Evolutionary conservation across 1,140 invertebrate genomes (phyloP).

Genomic region (Hydropsyche tenuis): DNA sequence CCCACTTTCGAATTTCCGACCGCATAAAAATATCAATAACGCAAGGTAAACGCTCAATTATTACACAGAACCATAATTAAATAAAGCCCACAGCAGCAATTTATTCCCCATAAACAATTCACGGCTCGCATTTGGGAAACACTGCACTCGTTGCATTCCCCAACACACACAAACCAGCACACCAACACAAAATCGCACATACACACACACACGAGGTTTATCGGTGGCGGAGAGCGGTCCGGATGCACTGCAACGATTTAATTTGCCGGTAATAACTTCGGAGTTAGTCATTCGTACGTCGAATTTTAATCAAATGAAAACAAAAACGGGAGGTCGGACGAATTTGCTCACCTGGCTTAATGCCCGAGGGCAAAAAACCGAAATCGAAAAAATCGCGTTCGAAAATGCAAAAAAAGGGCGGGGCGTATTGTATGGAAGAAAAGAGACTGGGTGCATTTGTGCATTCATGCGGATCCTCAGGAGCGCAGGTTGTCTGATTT

Average conservation of each 20-base stretch:
- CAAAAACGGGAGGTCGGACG: conserved; percentile 39
- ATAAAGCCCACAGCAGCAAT: conserved; percentile 6
- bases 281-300: conserved; percentile 49
- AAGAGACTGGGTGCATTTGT: conserved; percentile 2
- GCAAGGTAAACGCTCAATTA: not conserved
- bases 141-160: not conserved
- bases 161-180: not conserved
- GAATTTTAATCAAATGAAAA: conserved; percentile 51
- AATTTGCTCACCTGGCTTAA: conserved; percentile 46
- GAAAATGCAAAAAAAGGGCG: not conserved
- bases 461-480: conserved; percentile 13
- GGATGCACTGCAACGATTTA: conserved; percentile 45
- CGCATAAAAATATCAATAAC: no score
- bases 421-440: conserved; percentile 3
- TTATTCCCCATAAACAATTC: conserved; percentile 10
- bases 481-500: not conserved
- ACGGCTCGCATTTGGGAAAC: not conserved
- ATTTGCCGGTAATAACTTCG: conserved; percentile 49
- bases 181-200: no score
- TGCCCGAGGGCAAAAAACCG: not conserved
- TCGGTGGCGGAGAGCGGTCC: not conserved
- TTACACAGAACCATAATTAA: not conserved
- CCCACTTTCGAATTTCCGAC: no score
- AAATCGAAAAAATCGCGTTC: no score
- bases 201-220: not conserved